These are phyloP conservation scores for Tetrapedia diversipes DNA, from an alignment of 2,888 invertebrate species.

Conservation along the genomic window DNA sequence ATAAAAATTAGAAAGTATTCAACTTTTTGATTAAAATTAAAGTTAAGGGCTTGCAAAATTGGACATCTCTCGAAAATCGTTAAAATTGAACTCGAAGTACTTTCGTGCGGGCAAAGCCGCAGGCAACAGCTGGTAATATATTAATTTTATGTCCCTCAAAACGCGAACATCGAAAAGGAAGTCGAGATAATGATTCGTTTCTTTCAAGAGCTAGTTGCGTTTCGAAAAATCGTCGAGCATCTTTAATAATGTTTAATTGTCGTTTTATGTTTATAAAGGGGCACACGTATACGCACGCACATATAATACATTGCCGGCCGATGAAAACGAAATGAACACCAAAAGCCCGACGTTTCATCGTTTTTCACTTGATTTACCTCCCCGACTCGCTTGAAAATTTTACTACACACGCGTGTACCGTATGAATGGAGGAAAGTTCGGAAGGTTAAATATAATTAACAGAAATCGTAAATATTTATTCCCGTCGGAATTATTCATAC, in stretches of 20 bases:
- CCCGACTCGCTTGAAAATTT: neutral
- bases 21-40: no score
- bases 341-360: neutral
- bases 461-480: neutral
- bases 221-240: neutral
- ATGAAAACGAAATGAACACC: neutral
- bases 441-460: neutral
- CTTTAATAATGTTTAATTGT: slow-evolving; percentile 1
- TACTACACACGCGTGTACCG: neutral
- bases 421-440: neutral
- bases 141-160: no score
- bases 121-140: no score
- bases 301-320: neutral
- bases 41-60: no score
- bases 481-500: neutral
- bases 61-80: no score
- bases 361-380: neutral
- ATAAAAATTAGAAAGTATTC: no score
- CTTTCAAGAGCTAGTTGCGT: neutral
- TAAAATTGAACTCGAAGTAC: no score
- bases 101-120: no score
- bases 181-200: no score
- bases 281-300: no score
- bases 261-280: neutral
- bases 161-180: no score